Conservation (phyloP, 2,888 invertebrate species). For the Drymonia ruficornis region DNA sequence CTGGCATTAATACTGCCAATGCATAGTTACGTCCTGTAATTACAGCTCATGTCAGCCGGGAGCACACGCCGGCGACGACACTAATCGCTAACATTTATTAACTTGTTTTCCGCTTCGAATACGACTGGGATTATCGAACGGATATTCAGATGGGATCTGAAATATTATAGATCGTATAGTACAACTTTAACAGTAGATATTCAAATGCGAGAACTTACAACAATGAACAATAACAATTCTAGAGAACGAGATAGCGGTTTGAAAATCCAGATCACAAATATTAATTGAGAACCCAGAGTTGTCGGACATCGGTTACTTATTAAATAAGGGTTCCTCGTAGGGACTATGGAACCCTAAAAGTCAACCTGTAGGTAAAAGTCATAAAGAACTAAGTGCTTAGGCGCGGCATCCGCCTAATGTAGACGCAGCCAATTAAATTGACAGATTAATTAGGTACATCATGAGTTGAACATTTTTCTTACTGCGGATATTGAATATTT, state of each 20-base stretch:
- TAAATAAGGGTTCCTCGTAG: too few species aligned
- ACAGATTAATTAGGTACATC: too few species aligned
- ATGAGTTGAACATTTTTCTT: too few species aligned
- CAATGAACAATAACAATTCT: not conserved
- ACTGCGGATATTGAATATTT: too few species aligned
- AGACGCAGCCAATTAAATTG: too few species aligned
- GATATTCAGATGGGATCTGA: not conserved
- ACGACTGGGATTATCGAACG: not conserved
- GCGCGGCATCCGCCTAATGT: too few species aligned
- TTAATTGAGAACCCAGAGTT: not conserved
- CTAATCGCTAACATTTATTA: not conserved
- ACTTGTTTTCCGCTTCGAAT: not conserved
- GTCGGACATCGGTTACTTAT: too few species aligned
- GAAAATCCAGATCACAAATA: not conserved
- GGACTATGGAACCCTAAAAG: too few species aligned
- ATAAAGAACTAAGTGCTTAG: too few species aligned
- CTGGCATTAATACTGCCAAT: not conserved
- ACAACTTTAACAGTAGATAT: not conserved
- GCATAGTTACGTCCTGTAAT: not conserved
- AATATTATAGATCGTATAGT: not conserved
- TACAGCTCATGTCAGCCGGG: not conserved
- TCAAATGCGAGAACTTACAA: not conserved
- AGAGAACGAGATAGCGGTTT: not conserved
- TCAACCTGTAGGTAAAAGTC: too few species aligned
- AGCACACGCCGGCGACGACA: not conserved